Evolutionary conservation across 2,113 vertebrate species (phyloP).

Genomic region (Rhadina sibilatrix): DNA sequence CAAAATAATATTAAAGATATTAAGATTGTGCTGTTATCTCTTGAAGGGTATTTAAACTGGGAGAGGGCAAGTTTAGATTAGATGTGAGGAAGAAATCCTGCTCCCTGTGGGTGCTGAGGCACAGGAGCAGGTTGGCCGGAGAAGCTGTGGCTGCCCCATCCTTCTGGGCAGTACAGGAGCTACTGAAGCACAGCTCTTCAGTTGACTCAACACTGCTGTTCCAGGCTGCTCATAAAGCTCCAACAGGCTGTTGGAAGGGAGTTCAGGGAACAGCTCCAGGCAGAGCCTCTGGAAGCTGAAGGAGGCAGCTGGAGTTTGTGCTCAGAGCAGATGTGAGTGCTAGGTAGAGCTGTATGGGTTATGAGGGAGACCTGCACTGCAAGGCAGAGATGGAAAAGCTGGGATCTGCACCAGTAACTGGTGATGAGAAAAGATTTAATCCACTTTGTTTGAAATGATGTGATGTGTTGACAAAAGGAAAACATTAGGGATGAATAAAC

Average conservation of each 20-base stretch:
- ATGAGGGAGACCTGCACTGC: not conserved
- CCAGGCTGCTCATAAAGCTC: not conserved
- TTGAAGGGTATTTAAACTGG: not conserved
- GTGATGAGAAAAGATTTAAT: not conserved
- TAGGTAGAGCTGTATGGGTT: not conserved
- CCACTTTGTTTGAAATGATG: not conserved
- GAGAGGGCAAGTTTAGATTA: not conserved
- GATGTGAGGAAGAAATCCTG: not conserved
- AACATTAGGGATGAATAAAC: not conserved
- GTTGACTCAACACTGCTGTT: not conserved
- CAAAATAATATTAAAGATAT: not conserved
- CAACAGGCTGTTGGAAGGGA: not conserved
- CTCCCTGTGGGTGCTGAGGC: rapidly evolving
- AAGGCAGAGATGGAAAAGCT: not conserved
- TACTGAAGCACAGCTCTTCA: not conserved
- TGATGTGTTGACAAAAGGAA: not conserved
- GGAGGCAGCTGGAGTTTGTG: not conserved
- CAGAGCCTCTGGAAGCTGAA: not conserved
- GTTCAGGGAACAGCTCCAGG: not conserved
- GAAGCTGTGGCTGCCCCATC: not conserved
- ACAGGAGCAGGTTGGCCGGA: not conserved
- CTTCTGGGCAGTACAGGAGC: not conserved
- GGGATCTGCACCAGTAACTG: not conserved
- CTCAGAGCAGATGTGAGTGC: not conserved
- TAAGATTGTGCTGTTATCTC: not conserved